Evolutionary conservation across 1,140 invertebrate species (phyloP).

Genomic region (Ostrea edulis): DNA sequence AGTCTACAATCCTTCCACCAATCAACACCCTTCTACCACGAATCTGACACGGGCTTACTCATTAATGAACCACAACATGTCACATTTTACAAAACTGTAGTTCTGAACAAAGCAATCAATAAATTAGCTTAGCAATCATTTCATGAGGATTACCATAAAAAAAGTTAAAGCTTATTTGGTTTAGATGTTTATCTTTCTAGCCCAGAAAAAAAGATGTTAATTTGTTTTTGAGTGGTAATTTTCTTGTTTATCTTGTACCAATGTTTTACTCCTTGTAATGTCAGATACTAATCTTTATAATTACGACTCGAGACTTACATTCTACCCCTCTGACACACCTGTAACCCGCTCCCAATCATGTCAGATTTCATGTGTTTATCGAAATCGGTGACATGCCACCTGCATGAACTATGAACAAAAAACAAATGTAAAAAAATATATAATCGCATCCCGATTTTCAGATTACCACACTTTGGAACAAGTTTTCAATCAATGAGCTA

Average conservation of each 20-base stretch:
- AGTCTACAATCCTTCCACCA: neutral
- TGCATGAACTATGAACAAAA: neutral
- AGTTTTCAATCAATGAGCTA: too few species aligned
- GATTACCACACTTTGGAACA: neutral
- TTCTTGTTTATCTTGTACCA: neutral
- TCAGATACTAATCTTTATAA: neutral
- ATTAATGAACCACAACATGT: slow-evolving; percentile 9
- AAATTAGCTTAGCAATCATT: neutral
- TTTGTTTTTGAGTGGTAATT: slow-evolving; percentile 6
- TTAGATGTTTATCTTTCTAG: slow-evolving; percentile 5
- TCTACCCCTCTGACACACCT: neutral
- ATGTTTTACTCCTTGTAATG: neutral
- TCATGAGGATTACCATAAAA: neutral
- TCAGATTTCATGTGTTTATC: neutral
- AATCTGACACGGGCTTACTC: neutral
- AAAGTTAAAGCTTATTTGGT: neutral
- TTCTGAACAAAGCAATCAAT: neutral
- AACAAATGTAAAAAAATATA: neutral
- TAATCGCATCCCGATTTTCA: neutral
- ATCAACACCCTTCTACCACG: neutral
- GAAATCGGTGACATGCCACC: slow-evolving; percentile 8
- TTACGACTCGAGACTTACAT: neutral
- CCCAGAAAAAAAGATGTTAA: slow-evolving; percentile 5
- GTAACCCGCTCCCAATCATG: neutral
- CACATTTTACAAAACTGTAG: neutral